Evolutionary conservation across 2,888 invertebrate species (phyloP), one percentile per base, ranked within the genome.

Genomic region (Drosophila borborema): DNA sequence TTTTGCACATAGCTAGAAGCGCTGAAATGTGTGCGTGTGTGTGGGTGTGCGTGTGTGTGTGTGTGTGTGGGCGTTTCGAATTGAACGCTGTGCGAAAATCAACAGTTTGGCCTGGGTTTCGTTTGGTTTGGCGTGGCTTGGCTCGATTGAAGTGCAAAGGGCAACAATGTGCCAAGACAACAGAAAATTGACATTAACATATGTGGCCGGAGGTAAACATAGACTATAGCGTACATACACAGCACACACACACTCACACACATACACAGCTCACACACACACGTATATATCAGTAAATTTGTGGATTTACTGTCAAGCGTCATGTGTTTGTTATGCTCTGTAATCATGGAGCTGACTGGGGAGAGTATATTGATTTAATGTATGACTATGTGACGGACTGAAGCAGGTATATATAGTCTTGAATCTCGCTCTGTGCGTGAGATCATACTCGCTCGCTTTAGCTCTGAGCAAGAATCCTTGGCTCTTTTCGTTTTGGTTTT

Each of bases 151-250:
- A 23, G 36, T 46, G 67, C 65, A 73, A 54, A 67, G 46, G 68
- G 66, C 64, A 76, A 73, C 64, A 72, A 59, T 61, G 64, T 53
- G 67, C 46, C 36, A 46, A 48, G 63, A 40, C 45, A 62, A 64
- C 62, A 41, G 51, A 40, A 51, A 68, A 43, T 20, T 36, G 40
- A 53, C 62, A 70, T 68, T 64, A 89, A 60, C 83, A 84, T 84
- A 86, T 89, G 84, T 64, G 89, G 73, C 70, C 56, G 28, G 61
- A 74, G 59, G 64, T 59, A 71, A 75, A 60, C 67, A 75, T 10
- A 16, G 40, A 6, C 51, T 43, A 8, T 41, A 40, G 49, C 7
- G 4, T 31, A 59, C 14, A 45, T 1, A 18, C 6, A 23, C 49
- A 14, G 43, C 46, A 43, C 9, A 28, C 28, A 28, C 28, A 28